phyloP scores from a whole-genome alignment of 2,888 invertebrate species.

The Gnatocerus cornutus region DNA sequence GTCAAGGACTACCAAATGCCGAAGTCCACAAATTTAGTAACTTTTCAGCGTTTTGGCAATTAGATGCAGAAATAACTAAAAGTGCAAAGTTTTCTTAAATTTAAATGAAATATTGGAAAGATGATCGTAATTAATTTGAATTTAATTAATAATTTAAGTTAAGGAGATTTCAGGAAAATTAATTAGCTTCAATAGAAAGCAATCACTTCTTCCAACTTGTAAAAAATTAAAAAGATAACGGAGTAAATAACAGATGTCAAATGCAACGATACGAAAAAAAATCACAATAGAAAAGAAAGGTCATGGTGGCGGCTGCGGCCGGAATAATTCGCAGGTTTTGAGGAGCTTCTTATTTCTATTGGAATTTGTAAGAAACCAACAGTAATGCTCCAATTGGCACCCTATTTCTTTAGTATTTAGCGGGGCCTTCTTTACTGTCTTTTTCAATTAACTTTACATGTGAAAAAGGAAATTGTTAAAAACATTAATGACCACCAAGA shows the following conservation, averaged over 20 bases:
- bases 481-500: neutral
- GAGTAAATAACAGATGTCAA: constrained; percentile 34
- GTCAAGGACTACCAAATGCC: constrained; percentile 25
- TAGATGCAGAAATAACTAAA: neutral
- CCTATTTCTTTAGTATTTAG: neutral
- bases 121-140: neutral
- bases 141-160: constrained; percentile 4
- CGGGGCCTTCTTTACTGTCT: no score
- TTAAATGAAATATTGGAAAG: constrained; percentile 1
- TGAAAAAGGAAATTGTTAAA: no score
- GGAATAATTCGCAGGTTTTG: neutral
- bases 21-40: neutral
- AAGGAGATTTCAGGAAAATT: constrained; percentile 5
- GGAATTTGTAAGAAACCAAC: neutral
- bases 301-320: constrained; percentile 5
- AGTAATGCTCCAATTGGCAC: constrained; percentile 3
- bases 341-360: neutral
- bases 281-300: constrained; percentile 11
- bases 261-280: constrained; percentile 8
- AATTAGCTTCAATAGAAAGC: neutral
- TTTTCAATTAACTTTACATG: no score
- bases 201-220: constrained; percentile 11
- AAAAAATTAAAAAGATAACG: constrained; percentile 30
- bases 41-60: no score
- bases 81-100: neutral